Evolutionary conservation across 2,113 vertebrate species (phyloP).

Genomic region (Rhea americana): DNA sequence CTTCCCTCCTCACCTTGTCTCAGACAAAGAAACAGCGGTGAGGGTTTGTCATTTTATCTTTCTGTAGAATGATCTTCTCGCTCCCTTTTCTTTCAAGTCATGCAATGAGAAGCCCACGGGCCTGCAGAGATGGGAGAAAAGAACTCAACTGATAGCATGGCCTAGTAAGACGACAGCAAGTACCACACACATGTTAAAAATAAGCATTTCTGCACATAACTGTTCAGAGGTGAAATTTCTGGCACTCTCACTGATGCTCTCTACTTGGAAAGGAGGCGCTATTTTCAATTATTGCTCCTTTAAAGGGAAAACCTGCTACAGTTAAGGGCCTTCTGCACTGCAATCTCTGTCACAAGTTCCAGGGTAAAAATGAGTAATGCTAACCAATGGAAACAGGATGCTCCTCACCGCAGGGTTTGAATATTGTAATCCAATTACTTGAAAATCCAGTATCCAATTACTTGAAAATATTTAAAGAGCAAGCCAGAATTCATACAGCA

Average conservation of each 20-base stretch:
- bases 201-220: neutral
- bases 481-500: neutral
- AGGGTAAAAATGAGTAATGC: neutral
- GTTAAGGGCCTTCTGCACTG: neutral
- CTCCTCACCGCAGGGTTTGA: neutral
- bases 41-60: neutral
- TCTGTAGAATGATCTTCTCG: neutral
- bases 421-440: neutral
- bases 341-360: neutral
- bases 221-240: constrained; percentile 10
- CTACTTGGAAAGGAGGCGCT: neutral
- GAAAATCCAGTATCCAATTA: neutral
- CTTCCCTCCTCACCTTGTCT: neutral
- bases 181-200: neutral
- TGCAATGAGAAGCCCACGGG: neutral
- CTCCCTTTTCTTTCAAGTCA: neutral
- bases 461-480: neutral
- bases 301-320: neutral
- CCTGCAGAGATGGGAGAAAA: neutral
- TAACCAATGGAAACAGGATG: neutral
- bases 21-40: neutral
- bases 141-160: neutral
- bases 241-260: neutral
- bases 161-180: neutral
- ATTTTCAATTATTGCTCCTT: neutral